A percentile compares a stretch with the other conserved stretches of the same genome.
phyloP scores from a whole-genome alignment of 1,140 invertebrate genomes.

The Cotesia vestalis region DNA sequence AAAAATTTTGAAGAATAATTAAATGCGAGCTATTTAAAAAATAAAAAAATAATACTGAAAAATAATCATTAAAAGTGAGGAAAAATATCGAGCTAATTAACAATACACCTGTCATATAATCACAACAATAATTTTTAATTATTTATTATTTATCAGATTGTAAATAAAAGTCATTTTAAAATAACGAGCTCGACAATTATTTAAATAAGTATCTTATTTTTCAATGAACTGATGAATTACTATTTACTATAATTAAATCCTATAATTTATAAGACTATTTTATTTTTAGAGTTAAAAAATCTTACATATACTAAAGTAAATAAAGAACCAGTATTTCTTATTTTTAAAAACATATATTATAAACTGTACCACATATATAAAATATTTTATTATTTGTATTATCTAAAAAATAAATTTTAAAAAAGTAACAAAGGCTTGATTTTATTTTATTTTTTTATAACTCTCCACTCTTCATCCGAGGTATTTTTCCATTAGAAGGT shows the following conservation, averaged over 20 bases:
- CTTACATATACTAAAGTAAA: not conserved
- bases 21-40: too few species aligned
- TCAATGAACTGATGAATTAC: too few species aligned
- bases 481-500: constrained; percentile 42
- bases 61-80: too few species aligned
- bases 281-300: not conserved
- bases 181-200: not conserved
- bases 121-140: too few species aligned
- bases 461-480: constrained; percentile 45
- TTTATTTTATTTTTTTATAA: constrained; percentile 10
- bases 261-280: too few species aligned
- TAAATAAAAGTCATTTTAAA: not conserved
- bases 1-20: too few species aligned
- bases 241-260: too few species aligned
- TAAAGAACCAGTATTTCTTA: constrained; percentile 26
- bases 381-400: too few species aligned
- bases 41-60: too few species aligned
- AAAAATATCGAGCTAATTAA: too few species aligned
- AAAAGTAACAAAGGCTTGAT: constrained; percentile 3
- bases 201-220: too few species aligned
- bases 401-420: constrained; percentile 7
- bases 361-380: not conserved
- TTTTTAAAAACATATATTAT: constrained; percentile 32
- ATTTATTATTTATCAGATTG: not conserved
- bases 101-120: too few species aligned